These are phyloP conservation scores for Mobula hypostoma DNA, from an alignment of 2,113 vertebrate species.

Conservation along the genomic window DNA sequence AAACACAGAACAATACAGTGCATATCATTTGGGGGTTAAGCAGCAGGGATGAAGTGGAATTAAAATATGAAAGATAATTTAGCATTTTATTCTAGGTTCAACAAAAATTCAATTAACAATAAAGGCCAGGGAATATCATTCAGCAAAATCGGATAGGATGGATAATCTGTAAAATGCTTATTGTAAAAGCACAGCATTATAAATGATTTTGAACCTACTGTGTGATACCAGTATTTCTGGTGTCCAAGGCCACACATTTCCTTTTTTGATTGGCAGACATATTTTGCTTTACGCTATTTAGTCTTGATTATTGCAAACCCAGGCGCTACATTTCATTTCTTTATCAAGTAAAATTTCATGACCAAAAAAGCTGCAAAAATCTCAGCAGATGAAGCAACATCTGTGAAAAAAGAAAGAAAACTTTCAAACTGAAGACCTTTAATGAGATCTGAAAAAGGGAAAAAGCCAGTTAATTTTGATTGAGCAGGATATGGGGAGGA, in stretches of 20 bases:
- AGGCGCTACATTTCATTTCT: neutral
- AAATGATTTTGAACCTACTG: neutral
- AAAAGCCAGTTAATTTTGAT: no score
- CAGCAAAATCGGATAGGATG: neutral
- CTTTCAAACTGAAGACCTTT: no score
- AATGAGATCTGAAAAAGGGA: no score
- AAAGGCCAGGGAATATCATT: neutral
- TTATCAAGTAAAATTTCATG: neutral
- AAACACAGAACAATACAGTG: neutral
- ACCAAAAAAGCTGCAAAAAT: no score
- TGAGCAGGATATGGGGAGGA: no score
- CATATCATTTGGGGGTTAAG: neutral
- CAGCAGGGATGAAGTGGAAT: no score
- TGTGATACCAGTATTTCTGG: neutral
- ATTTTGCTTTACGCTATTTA: neutral
- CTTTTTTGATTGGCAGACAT: neutral
- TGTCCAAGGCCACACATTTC: neutral
- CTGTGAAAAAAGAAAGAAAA: no score
- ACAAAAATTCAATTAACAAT: neutral
- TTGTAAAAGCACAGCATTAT: neutral
- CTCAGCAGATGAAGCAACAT: no score
- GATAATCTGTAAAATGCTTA: neutral
- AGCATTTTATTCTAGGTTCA: neutral
- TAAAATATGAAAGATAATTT: neutral
- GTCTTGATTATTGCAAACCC: neutral